phyloP scores from a whole-genome alignment of 2,888 invertebrate genomes.

The Trichacis sp. region DNA sequence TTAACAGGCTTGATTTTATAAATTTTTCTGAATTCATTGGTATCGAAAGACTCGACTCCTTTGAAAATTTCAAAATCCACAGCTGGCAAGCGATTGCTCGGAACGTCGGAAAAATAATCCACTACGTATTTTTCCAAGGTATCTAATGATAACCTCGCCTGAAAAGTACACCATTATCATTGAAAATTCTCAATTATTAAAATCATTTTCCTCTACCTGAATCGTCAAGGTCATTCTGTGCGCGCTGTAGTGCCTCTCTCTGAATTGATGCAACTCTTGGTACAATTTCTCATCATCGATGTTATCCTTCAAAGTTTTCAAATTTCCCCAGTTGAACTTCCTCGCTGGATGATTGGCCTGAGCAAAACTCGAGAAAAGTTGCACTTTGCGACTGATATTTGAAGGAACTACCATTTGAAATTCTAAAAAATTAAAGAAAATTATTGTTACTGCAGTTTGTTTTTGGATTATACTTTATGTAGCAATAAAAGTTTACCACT shows the following conservation, averaged over 20 bases:
- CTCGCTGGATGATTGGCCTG: conserved; percentile 78
- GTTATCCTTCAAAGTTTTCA: conserved; percentile 78
- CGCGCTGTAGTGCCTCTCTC: conserved; percentile 84
- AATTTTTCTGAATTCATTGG: conserved; percentile 75
- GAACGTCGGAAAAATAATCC: conserved; percentile 77
- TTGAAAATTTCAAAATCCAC: conserved; percentile 74
- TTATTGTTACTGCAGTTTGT: too few species aligned
- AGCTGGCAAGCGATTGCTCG: conserved; percentile 75
- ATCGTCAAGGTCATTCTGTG: conserved; percentile 89
- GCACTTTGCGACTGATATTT: conserved; percentile 82
- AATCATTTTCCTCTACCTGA: conserved; percentile 71
- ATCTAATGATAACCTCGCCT: conserved; percentile 75
- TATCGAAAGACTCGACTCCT: conserved; percentile 73
- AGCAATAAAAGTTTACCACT: conserved; percentile 76
- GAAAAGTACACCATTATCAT: conserved; percentile 18
- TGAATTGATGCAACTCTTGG: conserved; percentile 79
- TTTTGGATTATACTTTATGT: too few species aligned
- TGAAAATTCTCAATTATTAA: neutral
- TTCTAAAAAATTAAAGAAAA: conserved; percentile 70
- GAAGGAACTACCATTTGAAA: conserved; percentile 84
- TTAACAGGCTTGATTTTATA: conserved; percentile 83
- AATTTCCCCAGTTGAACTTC: conserved; percentile 89
- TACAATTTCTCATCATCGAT: conserved; percentile 79
- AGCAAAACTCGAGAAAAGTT: conserved; percentile 79
- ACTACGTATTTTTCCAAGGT: conserved; percentile 76